phyloP scores from a whole-genome alignment of 2,113 vertebrate species.

The Bungarus multicinctus region DNA sequence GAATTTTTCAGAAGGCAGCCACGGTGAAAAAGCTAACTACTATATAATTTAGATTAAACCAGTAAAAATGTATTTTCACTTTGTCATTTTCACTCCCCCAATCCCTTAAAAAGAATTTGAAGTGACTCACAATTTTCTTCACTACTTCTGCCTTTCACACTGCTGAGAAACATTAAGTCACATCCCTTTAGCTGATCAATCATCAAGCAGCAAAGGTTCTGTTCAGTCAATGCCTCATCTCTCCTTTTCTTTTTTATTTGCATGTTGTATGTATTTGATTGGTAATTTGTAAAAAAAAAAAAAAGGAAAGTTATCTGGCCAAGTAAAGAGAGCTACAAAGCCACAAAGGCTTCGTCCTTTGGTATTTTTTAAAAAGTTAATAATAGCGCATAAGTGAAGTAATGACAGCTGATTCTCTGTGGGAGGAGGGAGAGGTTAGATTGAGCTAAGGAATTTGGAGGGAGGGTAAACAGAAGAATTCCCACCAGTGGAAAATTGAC shows the following conservation, averaged over 20 bases:
- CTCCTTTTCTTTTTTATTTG: neutral
- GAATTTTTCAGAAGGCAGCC: neutral
- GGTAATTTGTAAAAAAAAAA: neutral
- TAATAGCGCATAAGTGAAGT: neutral
- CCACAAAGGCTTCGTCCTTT: neutral
- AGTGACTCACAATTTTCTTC: neutral
- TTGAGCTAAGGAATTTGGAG: neutral
- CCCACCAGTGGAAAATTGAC: neutral
- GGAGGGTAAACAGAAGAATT: neutral
- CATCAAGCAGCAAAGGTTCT: neutral
- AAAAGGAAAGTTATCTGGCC: neutral
- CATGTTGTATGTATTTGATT: neutral
- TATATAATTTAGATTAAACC: neutral
- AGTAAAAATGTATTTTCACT: neutral
- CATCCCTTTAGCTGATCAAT: neutral
- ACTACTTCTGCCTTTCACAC: neutral
- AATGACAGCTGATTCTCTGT: neutral
- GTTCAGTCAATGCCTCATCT: neutral
- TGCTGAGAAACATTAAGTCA: neutral
- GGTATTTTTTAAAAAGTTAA: neutral
- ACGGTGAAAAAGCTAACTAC: neutral
- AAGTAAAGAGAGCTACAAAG: neutral
- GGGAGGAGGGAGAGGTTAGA: neutral
- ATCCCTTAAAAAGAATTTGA: neutral
- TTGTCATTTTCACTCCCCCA: neutral